These are phyloP conservation scores for Protodeltote pygarga DNA, from an alignment of 2,888 invertebrate genomes.

Conservation along the genomic window DNA sequence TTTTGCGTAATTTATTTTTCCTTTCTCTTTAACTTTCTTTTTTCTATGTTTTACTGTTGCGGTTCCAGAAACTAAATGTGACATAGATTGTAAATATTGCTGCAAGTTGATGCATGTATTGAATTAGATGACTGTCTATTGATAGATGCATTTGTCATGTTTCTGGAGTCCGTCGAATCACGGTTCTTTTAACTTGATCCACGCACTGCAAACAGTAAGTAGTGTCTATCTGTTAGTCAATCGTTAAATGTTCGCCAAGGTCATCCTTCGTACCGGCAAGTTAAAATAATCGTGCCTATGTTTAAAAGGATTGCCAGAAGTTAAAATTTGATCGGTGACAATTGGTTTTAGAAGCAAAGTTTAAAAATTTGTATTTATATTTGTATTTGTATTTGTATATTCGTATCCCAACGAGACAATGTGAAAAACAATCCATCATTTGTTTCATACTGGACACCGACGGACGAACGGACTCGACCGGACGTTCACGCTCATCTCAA, in stretches of 20 bases:
- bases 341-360: conserved; percentile 13
- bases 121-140: conserved; percentile 50
- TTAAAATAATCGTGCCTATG: conserved; percentile 64
- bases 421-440: conserved; percentile 25
- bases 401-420: conserved; percentile 47
- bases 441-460: conserved; percentile 22
- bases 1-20: conserved; percentile 69
- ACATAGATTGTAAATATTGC: conserved; percentile 49
- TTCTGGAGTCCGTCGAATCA: conserved; percentile 68
- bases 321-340: conserved; percentile 51
- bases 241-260: conserved; percentile 24
- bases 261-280: conserved; percentile 48
- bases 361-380: too few relatives aligned
- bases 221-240: conserved; percentile 33
- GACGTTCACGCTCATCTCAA: conserved; percentile 36
- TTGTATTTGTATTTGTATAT: too few relatives aligned
- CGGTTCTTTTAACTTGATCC: conserved; percentile 69
- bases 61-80: conserved; percentile 69
- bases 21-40: conserved; percentile 51
- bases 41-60: conserved; percentile 64
- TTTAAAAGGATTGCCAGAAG: conserved; percentile 65
- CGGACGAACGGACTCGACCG: conserved; percentile 22
- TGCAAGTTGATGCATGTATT: conserved; percentile 59
- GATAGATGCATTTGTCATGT: conserved; percentile 58
- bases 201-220: conserved; percentile 35